Evolutionary conservation across 2,888 invertebrate genomes (phyloP), one percentile per base, ranked within the genome.

Genomic region (Rhodophaea formosa): DNA sequence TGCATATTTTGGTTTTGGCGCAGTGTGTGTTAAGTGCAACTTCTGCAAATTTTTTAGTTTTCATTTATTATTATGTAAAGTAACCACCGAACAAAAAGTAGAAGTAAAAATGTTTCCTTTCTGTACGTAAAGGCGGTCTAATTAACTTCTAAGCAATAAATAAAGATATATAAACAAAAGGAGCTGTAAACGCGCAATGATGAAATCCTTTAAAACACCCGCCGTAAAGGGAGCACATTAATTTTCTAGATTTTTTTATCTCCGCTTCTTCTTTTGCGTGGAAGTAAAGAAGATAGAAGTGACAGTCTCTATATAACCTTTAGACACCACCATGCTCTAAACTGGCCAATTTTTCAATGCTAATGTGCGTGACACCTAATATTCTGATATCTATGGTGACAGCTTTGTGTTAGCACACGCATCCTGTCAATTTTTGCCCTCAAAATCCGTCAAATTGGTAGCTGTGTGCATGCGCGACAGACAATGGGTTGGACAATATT

Each of bases 211-310:
- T 55, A 30, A 54, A 54, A 54, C 44, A 44, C 16, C 32, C 15
- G 53, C 44, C 7, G 53, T 54, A 23, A 54, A 54, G 15, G 10
- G 16, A 8, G 30, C 14, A 44, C 44, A 54, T 54, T 54, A 54
- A 54, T 54, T 54, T 54, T 44, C 53, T 54, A 30, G 53, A 44
- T 54, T 44, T 54, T 44, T 54, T 54, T 45, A 54, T 54, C 53
- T 44, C 44, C 29, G 30, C 53, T 54, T 30, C 29, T 45, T 44
- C 32, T 32, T 30, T 39, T 3, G 16, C 51, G 12, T 10, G 6
- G 51, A 51, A 35, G 16, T 51, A 35, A 5, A 10, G 15, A 32
- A 15, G 12, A 10, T 23, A 46, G 5, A 46, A 39, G n/a, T 12
- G 6, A 23, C 23, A 23, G 23, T 5, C 23, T 23, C 23, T 23